Conservation (phyloP, 1,140 invertebrate species). For the Caerostris extrusa region DNA sequence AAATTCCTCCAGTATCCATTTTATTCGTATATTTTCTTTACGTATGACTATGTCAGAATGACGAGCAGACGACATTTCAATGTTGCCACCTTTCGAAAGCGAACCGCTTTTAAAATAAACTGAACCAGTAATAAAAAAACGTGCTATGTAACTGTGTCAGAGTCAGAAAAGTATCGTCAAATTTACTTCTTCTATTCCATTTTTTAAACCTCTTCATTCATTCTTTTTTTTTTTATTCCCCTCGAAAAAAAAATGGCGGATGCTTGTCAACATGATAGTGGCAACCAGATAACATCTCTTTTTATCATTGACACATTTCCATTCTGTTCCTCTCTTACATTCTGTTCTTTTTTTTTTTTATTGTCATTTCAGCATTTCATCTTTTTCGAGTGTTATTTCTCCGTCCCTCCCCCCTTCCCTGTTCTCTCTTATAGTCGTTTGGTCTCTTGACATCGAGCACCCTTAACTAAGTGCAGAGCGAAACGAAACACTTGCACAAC, state of each 20-base stretch:
- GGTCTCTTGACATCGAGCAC: slow-evolving; percentile 48
- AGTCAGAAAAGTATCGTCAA: not conserved
- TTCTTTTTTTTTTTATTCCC: not conserved
- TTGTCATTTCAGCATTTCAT: not conserved
- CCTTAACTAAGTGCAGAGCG: slow-evolving; percentile 57
- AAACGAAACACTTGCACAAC: not conserved
- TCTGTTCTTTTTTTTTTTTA: slow-evolving; percentile 13
- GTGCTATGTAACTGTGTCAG: not conserved
- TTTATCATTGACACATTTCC: slow-evolving; percentile 59
- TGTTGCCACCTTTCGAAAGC: not conserved
- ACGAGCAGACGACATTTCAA: not conserved
- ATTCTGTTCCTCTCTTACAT: not conserved
- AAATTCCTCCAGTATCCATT: slow-evolving; percentile 7
- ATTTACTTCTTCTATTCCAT: not conserved
- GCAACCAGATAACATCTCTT: slow-evolving; percentile 61
- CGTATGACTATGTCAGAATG: not conserved
- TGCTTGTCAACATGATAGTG: slow-evolving; percentile 64
- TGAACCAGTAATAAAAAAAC: not conserved
- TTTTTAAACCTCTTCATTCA: not conserved
- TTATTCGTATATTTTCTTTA: not conserved
- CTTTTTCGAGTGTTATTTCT: slow-evolving; percentile 61
- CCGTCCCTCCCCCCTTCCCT: not conserved
- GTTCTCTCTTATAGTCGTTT: not conserved
- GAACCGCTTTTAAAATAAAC: not conserved
- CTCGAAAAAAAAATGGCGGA: not conserved